These are phyloP conservation scores for Epirrhoe tristata DNA, from an alignment of 2,888 invertebrate genomes.

Conservation along the genomic window DNA sequence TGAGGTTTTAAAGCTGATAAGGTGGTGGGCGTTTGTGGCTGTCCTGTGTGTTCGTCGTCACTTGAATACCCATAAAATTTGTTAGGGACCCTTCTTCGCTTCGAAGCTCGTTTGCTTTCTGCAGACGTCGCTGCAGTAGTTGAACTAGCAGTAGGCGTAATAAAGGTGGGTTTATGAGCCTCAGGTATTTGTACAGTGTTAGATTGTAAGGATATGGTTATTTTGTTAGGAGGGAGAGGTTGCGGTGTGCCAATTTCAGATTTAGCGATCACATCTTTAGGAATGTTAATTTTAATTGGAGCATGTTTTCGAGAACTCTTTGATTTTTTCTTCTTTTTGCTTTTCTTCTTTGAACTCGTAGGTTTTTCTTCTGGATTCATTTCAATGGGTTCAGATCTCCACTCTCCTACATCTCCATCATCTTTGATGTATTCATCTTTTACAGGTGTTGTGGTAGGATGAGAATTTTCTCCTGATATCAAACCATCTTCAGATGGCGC, in stretches of 20 bases:
- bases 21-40: slow-evolving; percentile 61
- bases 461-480: slow-evolving; percentile 85
- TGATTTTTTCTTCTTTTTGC: slow-evolving; percentile 87
- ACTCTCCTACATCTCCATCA: slow-evolving; percentile 34
- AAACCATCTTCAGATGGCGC: slow-evolving; percentile 86
- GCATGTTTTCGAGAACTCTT: slow-evolving; percentile 77
- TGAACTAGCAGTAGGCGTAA: slow-evolving; percentile 43
- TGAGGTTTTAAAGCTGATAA: slow-evolving; percentile 83
- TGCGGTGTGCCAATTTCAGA: slow-evolving; percentile 59
- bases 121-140: slow-evolving; percentile 60
- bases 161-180: slow-evolving; percentile 53
- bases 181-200: slow-evolving; percentile 81
- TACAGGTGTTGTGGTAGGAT: slow-evolving; percentile 84
- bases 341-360: slow-evolving; percentile 88
- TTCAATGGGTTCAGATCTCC: slow-evolving; percentile 42
- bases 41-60: slow-evolving; percentile 88
- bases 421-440: slow-evolving; percentile 64
- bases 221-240: slow-evolving; percentile 72
- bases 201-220: slow-evolving; percentile 81
- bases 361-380: slow-evolving; percentile 80
- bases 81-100: slow-evolving; percentile 92
- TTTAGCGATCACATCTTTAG: slow-evolving; percentile 77
- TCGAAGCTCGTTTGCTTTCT: slow-evolving; percentile 90
- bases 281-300: slow-evolving; percentile 87
- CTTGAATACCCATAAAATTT: slow-evolving; percentile 95